Evolutionary conservation across 2,113 vertebrate species (phyloP), one percentile per base, ranked within the genome.

Genomic region (Serilophus lunatus): DNA sequence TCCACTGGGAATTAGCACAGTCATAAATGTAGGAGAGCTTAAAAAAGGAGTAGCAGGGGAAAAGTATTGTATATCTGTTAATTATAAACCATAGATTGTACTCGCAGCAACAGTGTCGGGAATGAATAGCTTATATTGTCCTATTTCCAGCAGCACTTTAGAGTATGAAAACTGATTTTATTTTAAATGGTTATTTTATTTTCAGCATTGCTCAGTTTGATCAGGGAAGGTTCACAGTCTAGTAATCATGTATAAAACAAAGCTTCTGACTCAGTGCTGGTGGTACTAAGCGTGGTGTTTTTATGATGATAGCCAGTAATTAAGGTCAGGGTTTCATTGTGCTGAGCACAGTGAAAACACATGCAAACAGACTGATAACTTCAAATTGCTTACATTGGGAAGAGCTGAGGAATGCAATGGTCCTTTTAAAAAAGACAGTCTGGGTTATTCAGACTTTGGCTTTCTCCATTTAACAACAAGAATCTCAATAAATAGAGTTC

Each of bases 101-200:
- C 86, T 94, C 2, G 60, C 88, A 90, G 95, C 93, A 94, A 78
- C 57, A 12, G 82, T 78, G 92, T 54, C 1, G 31, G 88, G 79
- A 94, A 61, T 79, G 76, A 96, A 92, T 72, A 92, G 92, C 77
- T 84, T 53, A 65, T 83, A 94, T 94, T 93, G 82, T 88, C 90
- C 76, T 96, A 84, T 92, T 95, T 96, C 76, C 69, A 92, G 86
- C 81, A 91, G 86, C 86, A 88, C 94, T 97, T 95, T 47, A 92
- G 53, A 82, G 89, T 92, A 8, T 79, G 94, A 88, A 95, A 96
- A 91, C 92, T 93, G 94, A 76, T 93, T 95, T 97, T 79, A 71
- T 93, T 96, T 96, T 92, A 86, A 97, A 93, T 87, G 83, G 65
- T 77, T 86, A 9, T 92, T 94, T 96, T 89, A 93, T 95, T 96